Base-by-base conservation (phyloP, 2,797 vertebrate species). In the Lacerta viridis region DNA sequence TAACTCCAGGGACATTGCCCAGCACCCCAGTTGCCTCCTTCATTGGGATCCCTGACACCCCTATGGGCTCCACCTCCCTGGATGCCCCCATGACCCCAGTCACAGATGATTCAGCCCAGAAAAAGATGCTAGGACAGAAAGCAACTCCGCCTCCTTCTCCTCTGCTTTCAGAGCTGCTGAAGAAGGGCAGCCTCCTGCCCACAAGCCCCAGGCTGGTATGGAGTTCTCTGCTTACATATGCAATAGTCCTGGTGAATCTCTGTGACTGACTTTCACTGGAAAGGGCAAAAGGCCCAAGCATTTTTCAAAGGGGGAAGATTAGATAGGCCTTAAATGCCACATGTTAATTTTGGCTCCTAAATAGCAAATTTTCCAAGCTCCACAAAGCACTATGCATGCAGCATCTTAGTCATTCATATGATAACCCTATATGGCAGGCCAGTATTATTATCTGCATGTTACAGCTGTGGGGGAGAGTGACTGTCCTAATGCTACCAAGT, bases 141-240 rank as follows among this genome's bases (percentile, higher is more conserved):
- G 97, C 97, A 97, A 99, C 98, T 88, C 98, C 98, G n/a, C 98
- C 98, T 92, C 98, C 98, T 83, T 99, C 99, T 95, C 99, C 99
- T 91, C 98, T 99, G 93, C 97, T 99, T 94, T 99, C 99, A 94
- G 98, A 99, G 97, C 97, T 99, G 95, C 98, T 99, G 97, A 99
- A 99, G 97, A 99, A 99, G 97, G 98, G 98, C 96, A 99, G 97
- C 96, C 98, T 99, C 93, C 96, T 99, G 96, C 97, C 98, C 95
- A 98, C 98, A 94, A 99, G 98, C 97, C 98, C 98, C 95, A 98
- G 98, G 97, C 98, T 99, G 98, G 99, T 99, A 98, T 96, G 98
- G 95, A 97, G 97, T 96, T 96, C 97, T 96, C 95, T 96, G 96
- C 94, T 95, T 93, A 77, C 92, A 85, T 95, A 93, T 95, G 87